Base-by-base conservation (phyloP, 23 tunicate species). In the Styela clava region DNA sequence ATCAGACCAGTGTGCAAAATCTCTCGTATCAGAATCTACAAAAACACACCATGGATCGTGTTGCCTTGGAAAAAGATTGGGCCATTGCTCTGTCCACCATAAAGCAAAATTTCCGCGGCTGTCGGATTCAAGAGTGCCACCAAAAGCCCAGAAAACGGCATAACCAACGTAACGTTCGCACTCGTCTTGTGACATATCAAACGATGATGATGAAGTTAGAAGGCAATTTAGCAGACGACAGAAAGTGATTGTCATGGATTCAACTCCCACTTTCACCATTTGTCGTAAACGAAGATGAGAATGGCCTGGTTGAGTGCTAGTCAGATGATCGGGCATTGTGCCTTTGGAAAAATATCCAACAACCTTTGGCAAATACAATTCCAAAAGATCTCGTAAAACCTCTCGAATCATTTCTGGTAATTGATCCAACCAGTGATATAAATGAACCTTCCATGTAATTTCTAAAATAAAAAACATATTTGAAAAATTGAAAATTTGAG, bases 71-170 rank as follows among this genome's bases (percentile, higher is more conserved):
- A 93, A 93, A 23, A 84, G 67, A 1, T 52, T 62, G 62, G 93
- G 98, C 85, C 91, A 91, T 24, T 83, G 85, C 29, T 87, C 87
- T n/a, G 65, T 29, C 93, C 98, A 93, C 98, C 98, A 93, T 5
- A 83, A 25, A 44, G 83, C 83, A 74, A 93, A 93, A 24, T 30
- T 33, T 12, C 37, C 81, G 35, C 98, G 64, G 19, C 89, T 81
- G 34, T 87, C 89, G 1, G 64, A 85, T 12, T 87, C 93, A 64
- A 93, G 71, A 18, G 98, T 93, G 32, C 98, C 92, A 24, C 93
- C 98, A 37, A 87, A 93, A 3, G 98, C 98, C 98, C 92, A 88
- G 74, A 93, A 93, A 22, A 88, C 93, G 70, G 81, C 78, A 73
- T 82, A 93, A 0, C 87, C 98, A 34, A 93, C 73, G 69, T 80